A percentile compares a stretch with the other conserved stretches of the same genome.
These are phyloP conservation scores for Chloroceryle inda DNA, from an alignment of 2,797 vertebrate species.

Conservation along the genomic window DNA sequence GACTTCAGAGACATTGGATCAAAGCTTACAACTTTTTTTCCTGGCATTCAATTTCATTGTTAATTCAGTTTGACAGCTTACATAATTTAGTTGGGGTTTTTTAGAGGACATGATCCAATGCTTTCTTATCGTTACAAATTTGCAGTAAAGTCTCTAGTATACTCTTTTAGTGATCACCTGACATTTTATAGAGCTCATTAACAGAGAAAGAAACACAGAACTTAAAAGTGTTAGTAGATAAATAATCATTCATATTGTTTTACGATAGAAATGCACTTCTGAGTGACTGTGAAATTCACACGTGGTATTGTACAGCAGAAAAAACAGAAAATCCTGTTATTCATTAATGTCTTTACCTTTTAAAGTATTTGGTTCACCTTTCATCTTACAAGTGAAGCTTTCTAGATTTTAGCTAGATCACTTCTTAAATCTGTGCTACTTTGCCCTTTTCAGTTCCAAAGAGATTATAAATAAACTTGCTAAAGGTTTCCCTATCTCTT, in stretches of 20 bases:
- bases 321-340: neutral
- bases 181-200: neutral
- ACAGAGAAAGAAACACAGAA: neutral
- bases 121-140: neutral
- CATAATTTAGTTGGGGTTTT: neutral
- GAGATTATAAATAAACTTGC: conserved; percentile 71
- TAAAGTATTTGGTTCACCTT: conserved; percentile 40
- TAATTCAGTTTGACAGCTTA: neutral
- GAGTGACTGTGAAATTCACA: conserved; percentile 18
- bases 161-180: neutral
- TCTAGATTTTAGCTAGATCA: conserved; percentile 65
- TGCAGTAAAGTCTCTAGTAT: neutral
- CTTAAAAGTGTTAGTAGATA: neutral
- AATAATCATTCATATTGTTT: neutral
- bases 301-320: neutral
- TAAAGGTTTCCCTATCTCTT: conserved; percentile 70
- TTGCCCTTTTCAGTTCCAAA: conserved; percentile 67
- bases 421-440: conserved; percentile 60
- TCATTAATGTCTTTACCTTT: neutral
- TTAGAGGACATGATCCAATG: neutral
- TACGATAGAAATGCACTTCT: conserved; percentile 6
- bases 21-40: neutral
- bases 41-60: neutral
- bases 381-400: conserved; percentile 40
- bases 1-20: neutral